A percentile compares a stretch with the other conserved stretches of the same genome.
Evolutionary conservation across 2,797 vertebrate genomes (phyloP).

Genomic region (Neosilurus mollespiculum): DNA sequence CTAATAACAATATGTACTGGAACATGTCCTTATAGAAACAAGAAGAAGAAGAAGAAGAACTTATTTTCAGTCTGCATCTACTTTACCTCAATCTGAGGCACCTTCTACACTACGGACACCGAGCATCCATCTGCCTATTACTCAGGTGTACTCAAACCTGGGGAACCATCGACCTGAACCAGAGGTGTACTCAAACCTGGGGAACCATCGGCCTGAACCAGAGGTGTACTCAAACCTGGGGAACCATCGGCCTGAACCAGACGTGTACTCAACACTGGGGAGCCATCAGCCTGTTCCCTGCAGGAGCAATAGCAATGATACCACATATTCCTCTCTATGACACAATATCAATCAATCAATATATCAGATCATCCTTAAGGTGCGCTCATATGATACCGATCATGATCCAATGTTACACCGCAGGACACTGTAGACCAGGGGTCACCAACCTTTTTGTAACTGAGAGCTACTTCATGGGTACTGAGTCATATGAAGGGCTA

Average conservation of each 20-base stretch:
- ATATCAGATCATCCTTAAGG: too few species aligned
- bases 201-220: background rate
- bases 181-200: slow-evolving; percentile 23
- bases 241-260: slow-evolving; percentile 13
- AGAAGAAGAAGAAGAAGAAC: slow-evolving; percentile 15
- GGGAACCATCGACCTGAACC: slow-evolving; percentile 8
- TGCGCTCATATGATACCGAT: too few species aligned
- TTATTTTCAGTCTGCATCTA: background rate
- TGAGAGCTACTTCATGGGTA: too few species aligned
- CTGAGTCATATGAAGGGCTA: too few species aligned
- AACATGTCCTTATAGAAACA: slow-evolving; percentile 13
- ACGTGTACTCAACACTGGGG: slow-evolving; percentile 33
- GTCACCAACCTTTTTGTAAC: too few species aligned
- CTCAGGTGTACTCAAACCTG: slow-evolving; percentile 25
- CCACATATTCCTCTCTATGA: background rate
- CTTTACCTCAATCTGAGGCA: background rate
- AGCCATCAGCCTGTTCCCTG: slow-evolving; percentile 32
- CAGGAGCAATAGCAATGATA: background rate
- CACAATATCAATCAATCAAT: too few species aligned
- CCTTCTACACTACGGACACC: background rate
- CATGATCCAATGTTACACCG: too few species aligned
- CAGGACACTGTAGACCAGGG: too few species aligned
- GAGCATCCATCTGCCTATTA: slow-evolving; percentile 7
- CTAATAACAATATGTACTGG: background rate
- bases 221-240: slow-evolving; percentile 25